A percentile compares a stretch with the other conserved stretches of the same genome.
These are phyloP conservation scores for Lamprologus callipterus DNA, from an alignment of 2,113 vertebrate species.

Conservation along the genomic window DNA sequence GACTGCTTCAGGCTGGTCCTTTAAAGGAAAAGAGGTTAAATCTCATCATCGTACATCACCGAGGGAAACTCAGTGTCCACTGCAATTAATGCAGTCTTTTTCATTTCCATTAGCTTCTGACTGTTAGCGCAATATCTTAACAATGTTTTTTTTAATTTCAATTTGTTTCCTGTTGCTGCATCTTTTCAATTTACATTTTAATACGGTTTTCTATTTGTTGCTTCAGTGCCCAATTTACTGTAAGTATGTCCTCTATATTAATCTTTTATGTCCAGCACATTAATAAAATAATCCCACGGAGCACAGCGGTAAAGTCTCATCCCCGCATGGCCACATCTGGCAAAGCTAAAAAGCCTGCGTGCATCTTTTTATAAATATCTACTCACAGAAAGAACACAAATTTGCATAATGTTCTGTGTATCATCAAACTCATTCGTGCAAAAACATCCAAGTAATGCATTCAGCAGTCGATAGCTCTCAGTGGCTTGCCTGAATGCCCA, in stretches of 20 bases:
- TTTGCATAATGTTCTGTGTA: slow-evolving; percentile 15
- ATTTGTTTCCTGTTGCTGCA: background rate
- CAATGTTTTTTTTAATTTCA: background rate
- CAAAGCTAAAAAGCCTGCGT: background rate
- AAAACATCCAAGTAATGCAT: slow-evolving; percentile 1
- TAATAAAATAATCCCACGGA: background rate
- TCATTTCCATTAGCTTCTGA: background rate
- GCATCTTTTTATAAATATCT: background rate
- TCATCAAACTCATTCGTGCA: background rate
- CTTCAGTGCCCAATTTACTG: background rate
- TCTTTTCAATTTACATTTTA: background rate
- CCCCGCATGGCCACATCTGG: background rate
- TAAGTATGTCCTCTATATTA: background rate
- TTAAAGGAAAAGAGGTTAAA: background rate
- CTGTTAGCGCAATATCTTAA: background rate
- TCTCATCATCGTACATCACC: accelerated
- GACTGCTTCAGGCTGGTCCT: background rate
- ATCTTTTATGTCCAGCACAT: background rate
- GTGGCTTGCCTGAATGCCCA: background rate
- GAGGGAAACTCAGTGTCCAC: background rate
- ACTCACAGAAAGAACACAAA: background rate
- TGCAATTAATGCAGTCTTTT: background rate
- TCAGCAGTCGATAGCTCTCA: background rate
- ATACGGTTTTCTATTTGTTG: background rate
- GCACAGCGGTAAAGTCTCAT: background rate